Percentiles rank a stretch among this genome's conserved stretches.
Evolutionary conservation across 2,888 invertebrate species (phyloP).

Genomic region (Byasa hedistus): DNA sequence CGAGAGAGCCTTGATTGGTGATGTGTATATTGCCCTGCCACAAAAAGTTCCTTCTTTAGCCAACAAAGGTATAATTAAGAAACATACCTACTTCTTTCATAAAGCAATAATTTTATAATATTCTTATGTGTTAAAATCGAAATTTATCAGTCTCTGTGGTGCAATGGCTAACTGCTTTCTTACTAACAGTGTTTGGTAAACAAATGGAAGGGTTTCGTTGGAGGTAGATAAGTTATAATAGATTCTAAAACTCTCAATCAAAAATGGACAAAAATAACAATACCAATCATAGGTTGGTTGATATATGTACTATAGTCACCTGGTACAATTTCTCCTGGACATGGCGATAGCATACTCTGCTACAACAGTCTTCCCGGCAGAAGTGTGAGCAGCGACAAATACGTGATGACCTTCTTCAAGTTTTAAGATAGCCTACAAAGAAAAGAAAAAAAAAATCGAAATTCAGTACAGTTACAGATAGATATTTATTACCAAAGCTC

Average conservation of each 20-base stretch:
- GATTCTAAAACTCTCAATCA: too few species aligned
- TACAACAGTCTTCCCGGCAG: conserved; percentile 99
- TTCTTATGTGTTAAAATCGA: too few species aligned
- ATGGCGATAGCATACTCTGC: conserved; percentile 99
- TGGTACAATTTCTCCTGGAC: conserved; percentile 94
- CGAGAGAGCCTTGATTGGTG: conserved; percentile 98
- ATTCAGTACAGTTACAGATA: too few species aligned
- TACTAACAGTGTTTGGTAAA: too few species aligned
- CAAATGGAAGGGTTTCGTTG: too few species aligned
- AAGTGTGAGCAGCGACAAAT: conserved; percentile 99
- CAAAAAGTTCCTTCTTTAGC: not conserved
- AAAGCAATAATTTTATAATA: too few species aligned
- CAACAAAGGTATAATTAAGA: too few species aligned
- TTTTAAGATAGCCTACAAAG: conserved; percentile 89
- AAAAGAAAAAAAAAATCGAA: not conserved
- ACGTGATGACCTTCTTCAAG: conserved; percentile 96
- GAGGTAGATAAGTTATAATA: too few species aligned
- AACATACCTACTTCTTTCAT: too few species aligned
- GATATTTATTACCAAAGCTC: too few species aligned
- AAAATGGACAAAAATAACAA: not conserved
- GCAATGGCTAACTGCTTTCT: too few species aligned
- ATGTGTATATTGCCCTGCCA: conserved; percentile 94
- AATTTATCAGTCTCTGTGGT: too few species aligned
- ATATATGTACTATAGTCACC: conserved; percentile 59
- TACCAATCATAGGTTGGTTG: not conserved